A percentile compares a stretch with the other conserved stretches of the same genome.
Evolutionary conservation across 2,113 vertebrate species (phyloP).

Genomic region (Fregata magnificens): DNA sequence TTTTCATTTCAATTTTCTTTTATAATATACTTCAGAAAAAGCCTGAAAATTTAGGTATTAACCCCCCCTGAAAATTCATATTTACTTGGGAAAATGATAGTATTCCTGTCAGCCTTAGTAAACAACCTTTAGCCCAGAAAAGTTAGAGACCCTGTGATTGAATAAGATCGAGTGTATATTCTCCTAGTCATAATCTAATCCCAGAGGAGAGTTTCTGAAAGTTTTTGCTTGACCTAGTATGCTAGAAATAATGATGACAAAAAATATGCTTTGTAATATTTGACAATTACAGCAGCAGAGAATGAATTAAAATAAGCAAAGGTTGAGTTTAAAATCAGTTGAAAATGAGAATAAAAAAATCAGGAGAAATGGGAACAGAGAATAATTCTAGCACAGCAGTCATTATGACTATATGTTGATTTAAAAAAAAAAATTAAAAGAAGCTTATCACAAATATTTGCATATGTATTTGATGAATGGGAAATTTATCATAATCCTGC

Average conservation of each 20-base stretch:
- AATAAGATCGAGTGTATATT: neutral
- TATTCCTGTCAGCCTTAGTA: neutral
- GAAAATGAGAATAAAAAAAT: neutral
- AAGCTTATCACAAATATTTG: neutral
- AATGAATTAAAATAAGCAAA: neutral
- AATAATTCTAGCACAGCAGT: neutral
- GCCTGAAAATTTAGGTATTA: neutral
- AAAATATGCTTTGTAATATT: neutral
- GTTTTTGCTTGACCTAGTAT: neutral
- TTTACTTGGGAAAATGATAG: neutral
- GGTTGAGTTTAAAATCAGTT: neutral
- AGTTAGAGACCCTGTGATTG: neutral
- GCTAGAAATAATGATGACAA: neutral
- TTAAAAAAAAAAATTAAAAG: neutral
- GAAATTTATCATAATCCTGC: neutral
- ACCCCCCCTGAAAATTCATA: neutral
- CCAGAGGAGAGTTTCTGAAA: neutral
- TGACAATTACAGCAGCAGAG: neutral
- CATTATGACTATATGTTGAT: neutral
- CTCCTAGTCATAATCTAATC: neutral
- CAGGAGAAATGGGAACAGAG: neutral
- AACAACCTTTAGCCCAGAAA: neutral
- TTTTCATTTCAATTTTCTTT: neutral
- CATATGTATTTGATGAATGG: neutral
- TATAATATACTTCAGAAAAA: neutral